Base-by-base conservation (phyloP, 2,797 vertebrate species). In the Poeciliopsis paucimaculata region DNA sequence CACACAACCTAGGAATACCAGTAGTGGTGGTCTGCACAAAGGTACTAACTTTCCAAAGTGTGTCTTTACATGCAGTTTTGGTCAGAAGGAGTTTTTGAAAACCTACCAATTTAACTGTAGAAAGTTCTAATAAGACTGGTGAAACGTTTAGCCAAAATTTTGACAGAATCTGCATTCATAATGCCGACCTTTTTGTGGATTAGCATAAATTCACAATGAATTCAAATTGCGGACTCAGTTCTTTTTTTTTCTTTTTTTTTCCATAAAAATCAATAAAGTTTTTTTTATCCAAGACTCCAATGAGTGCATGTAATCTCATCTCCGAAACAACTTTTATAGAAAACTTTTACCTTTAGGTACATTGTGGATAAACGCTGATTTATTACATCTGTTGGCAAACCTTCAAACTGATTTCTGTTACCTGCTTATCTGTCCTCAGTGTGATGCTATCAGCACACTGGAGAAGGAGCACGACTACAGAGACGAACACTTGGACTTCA, bases 401-500 rank as follows among this genome's bases (percentile, higher is more conserved):
- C 11, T 23, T 68, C 64, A 39, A 41, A 13, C 20, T 78, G 75
- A 72, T 46, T 62, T 51, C 64, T 85, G 47, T 75, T 64, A n/a
- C 41, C 74, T 77, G 1, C 72, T 82, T 82, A 34, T 84, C 73
- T 62, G 75, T 80, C 84, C 62, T 72, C 94, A 99, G 98, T 99
- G 98, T 90, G 98, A 99, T 89, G 97, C 97, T 83, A 98, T 99
- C 96, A 96, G 97, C 88, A 93, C 97, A 72, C 89, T 99, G 96
- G 98, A 99, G 96, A 99, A 99, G 92, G 98, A 99, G 82, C 97
- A 99, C 16, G 98, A 99, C 95, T 99, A 99, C 95, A 97, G 96
- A 95, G 98, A 99, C 68, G 98, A 99, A 91, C 98, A 99, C 95
- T 97, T 99, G 0, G 98, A 99, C 93, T 98, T 99, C 93, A 99